Evolutionary conservation across 2,888 invertebrate species (phyloP), one percentile per base, ranked within the genome.

Genomic region (Lordiphosa andalusiaca): DNA sequence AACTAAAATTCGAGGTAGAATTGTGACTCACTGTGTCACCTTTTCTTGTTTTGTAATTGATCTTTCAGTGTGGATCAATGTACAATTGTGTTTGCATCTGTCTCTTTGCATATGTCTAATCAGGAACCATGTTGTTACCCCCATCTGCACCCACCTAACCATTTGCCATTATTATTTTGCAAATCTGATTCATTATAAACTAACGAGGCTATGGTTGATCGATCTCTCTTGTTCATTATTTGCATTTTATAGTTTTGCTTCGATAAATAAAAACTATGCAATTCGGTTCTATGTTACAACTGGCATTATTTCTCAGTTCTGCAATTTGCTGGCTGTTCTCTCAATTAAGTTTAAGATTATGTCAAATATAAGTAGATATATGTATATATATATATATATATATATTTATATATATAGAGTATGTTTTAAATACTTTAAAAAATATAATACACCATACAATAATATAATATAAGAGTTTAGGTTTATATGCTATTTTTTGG

Each of bases 371-470:
- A 71, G 71, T 71, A 71, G 67, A 74, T 82, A 69, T 61, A 54
- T 56, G 57, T 76, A 69, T 72, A 71, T 66, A 73, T 56, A 55
- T 76, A 69, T 76, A 69, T 72, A 71, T 66, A 73, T 56, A 55
- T 76, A 69, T 72, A 71, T 66, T 70, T 19, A 2, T 62, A 71
- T 30, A 30, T 30, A 30, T 59, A 84, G 84, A 81, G 77, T 85
- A 77, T 72, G 69, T 62, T 62, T 84, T 81, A 71, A 75, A 71
- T 82, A 84, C 64, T 52, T 83, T 81, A 80, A 81, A 84, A 82
- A 84, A 84, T 82, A 82, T 80, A 81, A 80, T 82, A 83, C 77
- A 84, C 73, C 72, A 67, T 83, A 84, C 81, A 78, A 47, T 30
- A 30, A 30, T 82, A 82, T 78, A 84, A 82, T 80, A 67, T 75